phyloP scores from a whole-genome alignment of 2,113 vertebrate genomes.

The Hyaena hyaena region DNA sequence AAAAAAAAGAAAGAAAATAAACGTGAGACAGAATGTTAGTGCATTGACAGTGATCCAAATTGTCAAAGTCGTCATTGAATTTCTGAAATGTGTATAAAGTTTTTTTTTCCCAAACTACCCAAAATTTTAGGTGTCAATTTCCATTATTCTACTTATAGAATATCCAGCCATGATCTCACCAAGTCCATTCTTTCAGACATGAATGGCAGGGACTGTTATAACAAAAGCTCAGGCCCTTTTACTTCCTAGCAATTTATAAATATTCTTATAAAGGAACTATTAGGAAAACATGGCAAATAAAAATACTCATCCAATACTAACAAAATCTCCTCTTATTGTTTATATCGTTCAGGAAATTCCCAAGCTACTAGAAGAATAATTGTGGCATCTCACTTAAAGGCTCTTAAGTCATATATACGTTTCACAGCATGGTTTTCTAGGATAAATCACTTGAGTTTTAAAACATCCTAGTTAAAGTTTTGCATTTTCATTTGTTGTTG shows the following conservation, averaged over 20 bases:
- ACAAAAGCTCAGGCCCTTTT: neutral
- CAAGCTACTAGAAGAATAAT: neutral
- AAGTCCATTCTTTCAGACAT: neutral
- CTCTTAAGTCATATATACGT: neutral
- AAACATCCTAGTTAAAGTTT: slow-evolving; percentile 62
- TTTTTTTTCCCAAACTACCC: neutral
- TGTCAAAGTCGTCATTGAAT: neutral
- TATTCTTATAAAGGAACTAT: neutral
- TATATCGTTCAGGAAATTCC: neutral
- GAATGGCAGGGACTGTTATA: neutral
- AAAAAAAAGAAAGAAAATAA: neutral
- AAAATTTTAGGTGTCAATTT: neutral
- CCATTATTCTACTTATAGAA: neutral
- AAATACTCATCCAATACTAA: neutral
- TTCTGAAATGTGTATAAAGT: neutral
- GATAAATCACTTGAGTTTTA: slow-evolving; percentile 52
- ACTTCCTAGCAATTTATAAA: neutral
- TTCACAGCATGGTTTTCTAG: slow-evolving; percentile 40
- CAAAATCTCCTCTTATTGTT: neutral
- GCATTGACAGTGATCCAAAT: neutral
- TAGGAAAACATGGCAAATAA: slow-evolving; percentile 21
- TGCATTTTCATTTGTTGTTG: slow-evolving; percentile 67
- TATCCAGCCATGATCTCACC: neutral
- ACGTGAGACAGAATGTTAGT: neutral
- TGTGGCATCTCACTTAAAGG: neutral